phyloP scores from a whole-genome alignment of 1,140 invertebrate genomes.

The Aphis craccivora region DNA sequence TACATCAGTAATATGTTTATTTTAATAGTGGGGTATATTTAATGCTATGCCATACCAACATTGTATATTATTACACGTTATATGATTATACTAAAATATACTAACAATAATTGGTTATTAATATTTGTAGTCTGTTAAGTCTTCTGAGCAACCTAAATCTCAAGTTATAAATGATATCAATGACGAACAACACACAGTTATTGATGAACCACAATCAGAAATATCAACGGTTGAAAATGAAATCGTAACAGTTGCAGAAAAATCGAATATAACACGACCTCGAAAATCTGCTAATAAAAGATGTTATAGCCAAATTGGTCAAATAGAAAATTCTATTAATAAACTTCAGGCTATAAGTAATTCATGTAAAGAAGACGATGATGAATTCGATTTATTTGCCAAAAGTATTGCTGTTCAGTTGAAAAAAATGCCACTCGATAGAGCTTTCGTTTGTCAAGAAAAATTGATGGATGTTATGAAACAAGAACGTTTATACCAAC shows the following conservation, averaged over 20 bases:
- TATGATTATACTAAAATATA: no score
- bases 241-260: neutral
- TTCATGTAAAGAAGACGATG: neutral
- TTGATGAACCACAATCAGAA: neutral
- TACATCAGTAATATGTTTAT: no score
- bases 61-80: no score
- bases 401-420: constrained; percentile 27
- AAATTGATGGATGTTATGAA: neutral
- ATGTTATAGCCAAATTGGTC: neutral
- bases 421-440: constrained; percentile 18
- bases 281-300: constrained; percentile 7
- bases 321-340: constrained; percentile 26
- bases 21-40: no score
- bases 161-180: neutral
- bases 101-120: constrained; percentile 6
- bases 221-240: neutral
- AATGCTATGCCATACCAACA: no score
- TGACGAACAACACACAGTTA: neutral
- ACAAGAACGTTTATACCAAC: constrained; percentile 19
- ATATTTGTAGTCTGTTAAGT: neutral
- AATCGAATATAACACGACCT: neutral
- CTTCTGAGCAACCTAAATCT: neutral
- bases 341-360: constrained; percentile 18
- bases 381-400: constrained; percentile 20
- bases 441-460: constrained; percentile 21